Evolutionary conservation across 2,113 vertebrate genomes (phyloP).

Genomic region (Setophaga kirtlandii): DNA sequence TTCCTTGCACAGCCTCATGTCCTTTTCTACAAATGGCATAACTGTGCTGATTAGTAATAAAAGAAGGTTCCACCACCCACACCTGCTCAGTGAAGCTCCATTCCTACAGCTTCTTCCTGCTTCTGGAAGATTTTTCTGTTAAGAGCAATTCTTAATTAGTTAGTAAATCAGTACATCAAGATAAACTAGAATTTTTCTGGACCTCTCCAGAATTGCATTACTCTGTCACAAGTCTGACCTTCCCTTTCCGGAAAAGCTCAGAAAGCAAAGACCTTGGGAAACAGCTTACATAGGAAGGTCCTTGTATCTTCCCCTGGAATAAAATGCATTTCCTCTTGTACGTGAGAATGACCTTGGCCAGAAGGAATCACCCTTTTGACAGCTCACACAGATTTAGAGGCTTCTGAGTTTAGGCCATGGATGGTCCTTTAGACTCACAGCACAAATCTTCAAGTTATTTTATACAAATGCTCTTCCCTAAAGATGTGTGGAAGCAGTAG

Average conservation of each 20-base stretch:
- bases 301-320: neutral
- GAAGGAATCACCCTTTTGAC: neutral
- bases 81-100: slow-evolving; percentile 35
- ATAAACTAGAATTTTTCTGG: neutral
- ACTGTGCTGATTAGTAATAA: slow-evolving; percentile 65
- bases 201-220: neutral
- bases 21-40: slow-evolving; percentile 64
- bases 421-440: neutral
- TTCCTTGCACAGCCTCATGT: slow-evolving; percentile 21
- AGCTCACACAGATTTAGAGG: neutral
- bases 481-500: neutral
- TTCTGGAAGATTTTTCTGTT: neutral
- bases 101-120: slow-evolving; percentile 37
- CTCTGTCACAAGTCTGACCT: neutral
- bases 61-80: slow-evolving; percentile 60
- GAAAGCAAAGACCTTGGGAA: neutral
- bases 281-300: neutral
- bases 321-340: neutral
- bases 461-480: neutral
- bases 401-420: neutral
- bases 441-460: neutral
- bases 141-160: slow-evolving; percentile 1
- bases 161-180: neutral
- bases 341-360: neutral
- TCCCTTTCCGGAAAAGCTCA: neutral